Evolutionary conservation across 2,113 vertebrate genomes (phyloP).

Genomic region (Pseudonaja textilis): DNA sequence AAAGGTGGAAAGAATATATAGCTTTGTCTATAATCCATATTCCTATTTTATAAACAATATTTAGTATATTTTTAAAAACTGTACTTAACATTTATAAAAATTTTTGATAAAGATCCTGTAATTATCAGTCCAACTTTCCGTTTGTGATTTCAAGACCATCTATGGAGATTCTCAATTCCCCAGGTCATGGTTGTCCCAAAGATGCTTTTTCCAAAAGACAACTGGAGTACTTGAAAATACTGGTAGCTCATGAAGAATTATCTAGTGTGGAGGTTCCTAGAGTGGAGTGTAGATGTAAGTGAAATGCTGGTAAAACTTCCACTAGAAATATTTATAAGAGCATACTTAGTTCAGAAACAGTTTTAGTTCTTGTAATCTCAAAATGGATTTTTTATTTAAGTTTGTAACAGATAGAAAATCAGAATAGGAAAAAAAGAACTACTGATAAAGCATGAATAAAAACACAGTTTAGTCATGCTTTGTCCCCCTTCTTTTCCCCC

Average conservation of each 20-base stretch:
- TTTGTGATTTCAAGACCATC: background rate
- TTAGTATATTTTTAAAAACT: conserved; percentile 13
- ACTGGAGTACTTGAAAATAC: background rate
- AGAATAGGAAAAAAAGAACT: background rate
- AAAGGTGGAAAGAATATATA: background rate
- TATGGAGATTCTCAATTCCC: too few relatives aligned
- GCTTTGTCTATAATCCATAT: background rate
- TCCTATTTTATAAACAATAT: background rate
- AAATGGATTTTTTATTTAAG: background rate
- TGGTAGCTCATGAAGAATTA: background rate
- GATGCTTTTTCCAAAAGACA: too few relatives aligned
- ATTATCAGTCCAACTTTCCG: background rate
- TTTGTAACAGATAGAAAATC: background rate
- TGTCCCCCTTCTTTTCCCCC: background rate
- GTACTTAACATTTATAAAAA: background rate
- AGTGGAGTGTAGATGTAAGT: background rate
- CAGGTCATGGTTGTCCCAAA: too few relatives aligned
- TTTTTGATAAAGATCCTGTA: background rate
- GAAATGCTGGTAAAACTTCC: background rate
- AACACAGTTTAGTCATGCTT: background rate
- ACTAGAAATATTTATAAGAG: background rate
- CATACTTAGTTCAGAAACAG: background rate
- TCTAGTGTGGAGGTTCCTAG: background rate
- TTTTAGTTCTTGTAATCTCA: background rate
- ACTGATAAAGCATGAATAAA: background rate